These are phyloP conservation scores for Watsonalla cultraria DNA, from an alignment of 2,888 invertebrate genomes.

Conservation along the genomic window DNA sequence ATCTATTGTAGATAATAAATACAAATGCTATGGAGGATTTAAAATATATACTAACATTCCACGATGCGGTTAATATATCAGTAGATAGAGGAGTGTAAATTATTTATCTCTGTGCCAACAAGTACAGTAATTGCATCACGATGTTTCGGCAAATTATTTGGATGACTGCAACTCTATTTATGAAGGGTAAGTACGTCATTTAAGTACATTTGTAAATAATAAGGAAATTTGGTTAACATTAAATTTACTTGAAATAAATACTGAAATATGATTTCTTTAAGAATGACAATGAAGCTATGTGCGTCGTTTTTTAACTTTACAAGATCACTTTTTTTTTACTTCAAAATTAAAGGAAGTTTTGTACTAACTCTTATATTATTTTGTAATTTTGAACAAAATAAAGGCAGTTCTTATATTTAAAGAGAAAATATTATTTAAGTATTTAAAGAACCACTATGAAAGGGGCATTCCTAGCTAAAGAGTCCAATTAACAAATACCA, in stretches of 20 bases:
- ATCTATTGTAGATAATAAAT: not conserved
- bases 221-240: not conserved
- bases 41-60: no score
- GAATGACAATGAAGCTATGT: no score
- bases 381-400: no score
- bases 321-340: no score
- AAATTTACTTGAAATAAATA: no score
- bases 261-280: no score
- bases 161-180: constrained; percentile 45
- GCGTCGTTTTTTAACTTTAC: no score
- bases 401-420: not conserved
- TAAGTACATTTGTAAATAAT: not conserved
- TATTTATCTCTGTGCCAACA: not conserved
- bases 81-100: not conserved
- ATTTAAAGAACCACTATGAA: not conserved
- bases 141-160: constrained; percentile 47
- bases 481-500: constrained; percentile 2
- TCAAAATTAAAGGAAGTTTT: no score
- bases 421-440: not conserved
- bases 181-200: constrained; percentile 48
- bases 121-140: constrained; percentile 15
- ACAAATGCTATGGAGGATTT: not conserved
- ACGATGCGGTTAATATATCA: no score
- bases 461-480: not conserved
- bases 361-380: no score